Conservation (phyloP, 2,888 invertebrate species). For the Alitta virens region DNA sequence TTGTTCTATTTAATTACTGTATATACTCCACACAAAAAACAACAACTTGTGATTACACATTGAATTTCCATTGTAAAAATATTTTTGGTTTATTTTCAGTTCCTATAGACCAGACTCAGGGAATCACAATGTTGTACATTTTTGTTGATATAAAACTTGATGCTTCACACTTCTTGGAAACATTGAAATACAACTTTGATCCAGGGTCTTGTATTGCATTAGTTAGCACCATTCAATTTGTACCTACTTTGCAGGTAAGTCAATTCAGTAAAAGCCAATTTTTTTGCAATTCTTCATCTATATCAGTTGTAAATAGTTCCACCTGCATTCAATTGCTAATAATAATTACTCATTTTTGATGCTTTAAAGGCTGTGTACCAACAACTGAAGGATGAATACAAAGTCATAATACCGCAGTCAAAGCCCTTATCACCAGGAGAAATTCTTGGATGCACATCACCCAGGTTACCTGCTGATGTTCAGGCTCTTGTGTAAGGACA, state of each 20-base stretch:
- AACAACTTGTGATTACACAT: background rate
- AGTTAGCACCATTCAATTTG: constrained; percentile 97
- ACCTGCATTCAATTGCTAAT: too few relatives aligned
- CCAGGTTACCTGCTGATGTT: constrained; percentile 68
- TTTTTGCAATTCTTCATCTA: too few relatives aligned
- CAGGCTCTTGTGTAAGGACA: constrained; percentile 67
- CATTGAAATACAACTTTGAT: constrained; percentile 67
- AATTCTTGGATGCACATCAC: constrained; percentile 97
- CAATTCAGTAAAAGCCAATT: background rate
- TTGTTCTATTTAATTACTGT: too few relatives aligned
- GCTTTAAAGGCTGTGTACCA: constrained; percentile 21
- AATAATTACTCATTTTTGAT: background rate
- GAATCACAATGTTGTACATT: constrained; percentile 89
- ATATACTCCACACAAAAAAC: background rate
- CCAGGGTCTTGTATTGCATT: constrained; percentile 67
- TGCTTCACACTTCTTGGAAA: constrained; percentile 86
- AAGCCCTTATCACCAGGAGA: constrained; percentile 97
- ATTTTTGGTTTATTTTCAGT: constrained; percentile 35
- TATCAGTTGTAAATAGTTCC: too few relatives aligned
- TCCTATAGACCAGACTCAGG: constrained; percentile 57
- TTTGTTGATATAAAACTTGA: constrained; percentile 99
- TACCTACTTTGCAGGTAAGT: constrained; percentile 81
- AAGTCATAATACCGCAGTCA: constrained; percentile 71
- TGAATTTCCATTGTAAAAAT: background rate
- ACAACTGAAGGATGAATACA: constrained; percentile 40